Conservation (phyloP, 1,140 invertebrate genomes). For the Onthophagus taurus region DNA sequence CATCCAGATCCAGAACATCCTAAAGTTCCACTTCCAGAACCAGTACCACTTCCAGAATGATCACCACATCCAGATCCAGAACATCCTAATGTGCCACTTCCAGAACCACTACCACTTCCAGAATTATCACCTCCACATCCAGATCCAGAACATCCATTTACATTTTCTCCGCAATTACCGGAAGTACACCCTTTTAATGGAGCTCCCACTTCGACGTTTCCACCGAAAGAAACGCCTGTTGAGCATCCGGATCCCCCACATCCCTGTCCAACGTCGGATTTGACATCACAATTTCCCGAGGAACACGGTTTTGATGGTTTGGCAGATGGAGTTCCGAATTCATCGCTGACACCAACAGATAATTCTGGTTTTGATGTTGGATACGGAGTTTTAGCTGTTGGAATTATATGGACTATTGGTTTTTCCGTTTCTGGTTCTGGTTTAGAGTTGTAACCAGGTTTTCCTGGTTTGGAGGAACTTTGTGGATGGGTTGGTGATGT, state of each 20-base stretch:
- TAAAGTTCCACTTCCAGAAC: neutral
- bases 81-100: neutral
- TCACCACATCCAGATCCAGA: neutral
- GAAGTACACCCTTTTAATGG: neutral
- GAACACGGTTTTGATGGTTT: slow-evolving; percentile 2
- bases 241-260: neutral
- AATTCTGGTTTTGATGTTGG: neutral
- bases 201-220: neutral
- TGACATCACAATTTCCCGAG: neutral
- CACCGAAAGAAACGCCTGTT: neutral
- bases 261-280: neutral
- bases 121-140: neutral
- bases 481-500: slow-evolving; percentile 6
- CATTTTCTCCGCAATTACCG: neutral
- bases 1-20: slow-evolving; percentile 5
- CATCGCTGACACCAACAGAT: neutral
- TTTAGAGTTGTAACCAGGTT: neutral
- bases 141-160: neutral
- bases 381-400: neutral
- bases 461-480: too few relatives aligned
- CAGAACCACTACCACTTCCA: slow-evolving; percentile 1
- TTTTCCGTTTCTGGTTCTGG: slow-evolving; percentile 1
- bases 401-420: slow-evolving; percentile 8
- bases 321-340: neutral
- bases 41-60: neutral